A percentile compares a stretch with the other conserved stretches of the same genome.
phyloP scores from a whole-genome alignment of 2,797 vertebrate species.

The Salmo trutta region DNA sequence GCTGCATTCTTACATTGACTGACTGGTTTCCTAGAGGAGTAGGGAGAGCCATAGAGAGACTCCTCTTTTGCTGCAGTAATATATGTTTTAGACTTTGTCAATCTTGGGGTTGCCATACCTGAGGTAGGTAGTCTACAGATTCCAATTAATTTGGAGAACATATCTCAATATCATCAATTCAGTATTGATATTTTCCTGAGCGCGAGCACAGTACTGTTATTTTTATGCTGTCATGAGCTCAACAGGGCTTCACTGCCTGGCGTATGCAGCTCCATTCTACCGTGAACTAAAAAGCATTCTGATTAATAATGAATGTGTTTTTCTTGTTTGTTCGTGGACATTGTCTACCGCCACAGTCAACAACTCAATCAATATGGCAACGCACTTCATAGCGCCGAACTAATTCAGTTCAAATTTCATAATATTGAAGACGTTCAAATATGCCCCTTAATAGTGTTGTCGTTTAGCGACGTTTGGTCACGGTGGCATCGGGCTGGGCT shows the following conservation, averaged over 20 bases:
- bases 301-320: slow-evolving; percentile 69
- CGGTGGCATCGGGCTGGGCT: slow-evolving; percentile 1
- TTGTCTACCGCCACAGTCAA: slow-evolving; percentile 3
- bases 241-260: slow-evolving; percentile 1
- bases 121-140: background rate
- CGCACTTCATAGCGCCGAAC: background rate
- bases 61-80: slow-evolving; percentile 3
- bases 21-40: background rate
- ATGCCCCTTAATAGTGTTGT: background rate
- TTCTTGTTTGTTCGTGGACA: slow-evolving; percentile 48
- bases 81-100: background rate
- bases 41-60: background rate
- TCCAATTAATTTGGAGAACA: background rate
- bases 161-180: background rate
- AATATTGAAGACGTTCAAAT: slow-evolving; percentile 23
- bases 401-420: slow-evolving; percentile 18
- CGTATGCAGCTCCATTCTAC: slow-evolving; percentile 46
- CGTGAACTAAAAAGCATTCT: slow-evolving; percentile 53
- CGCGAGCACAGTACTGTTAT: background rate
- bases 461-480: background rate
- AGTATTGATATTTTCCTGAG: background rate
- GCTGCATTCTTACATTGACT: background rate
- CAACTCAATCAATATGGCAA: slow-evolving; percentile 15
- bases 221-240: background rate
- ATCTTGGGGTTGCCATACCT: background rate